These are phyloP conservation scores for Pollenia angustigena DNA, from an alignment of 2,888 invertebrate genomes.

Conservation along the genomic window DNA sequence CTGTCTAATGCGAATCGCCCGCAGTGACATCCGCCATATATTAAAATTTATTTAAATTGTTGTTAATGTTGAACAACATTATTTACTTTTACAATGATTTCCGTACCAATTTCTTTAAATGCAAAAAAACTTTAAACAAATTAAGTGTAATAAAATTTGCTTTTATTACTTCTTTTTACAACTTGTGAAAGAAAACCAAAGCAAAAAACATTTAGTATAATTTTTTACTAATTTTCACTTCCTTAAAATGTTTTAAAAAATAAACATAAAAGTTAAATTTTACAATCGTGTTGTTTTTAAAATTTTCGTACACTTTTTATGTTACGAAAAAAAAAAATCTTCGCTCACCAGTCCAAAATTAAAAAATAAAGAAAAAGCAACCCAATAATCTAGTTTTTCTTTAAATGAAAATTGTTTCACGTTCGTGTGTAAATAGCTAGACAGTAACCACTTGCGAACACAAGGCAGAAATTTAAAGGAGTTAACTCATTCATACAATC, in stretches of 20 bases:
- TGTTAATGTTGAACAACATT: no score
- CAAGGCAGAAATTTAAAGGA: background rate
- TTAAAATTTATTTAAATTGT: no score
- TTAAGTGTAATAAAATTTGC: no score
- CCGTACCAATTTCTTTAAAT: no score
- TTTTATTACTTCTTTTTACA: no score
- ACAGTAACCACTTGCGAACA: background rate
- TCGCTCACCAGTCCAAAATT: background rate
- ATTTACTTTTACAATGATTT: no score
- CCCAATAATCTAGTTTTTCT: conserved; percentile 34
- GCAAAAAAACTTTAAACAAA: no score
- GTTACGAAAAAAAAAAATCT: background rate
- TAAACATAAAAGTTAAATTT: conserved; percentile 26
- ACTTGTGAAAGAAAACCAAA: background rate
- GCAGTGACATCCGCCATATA: no score
- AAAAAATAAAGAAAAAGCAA: conserved; percentile 6
- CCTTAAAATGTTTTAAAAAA: conserved; percentile 20
- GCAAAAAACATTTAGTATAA: background rate
- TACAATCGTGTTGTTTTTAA: background rate
- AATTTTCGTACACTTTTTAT: conserved; percentile 21
- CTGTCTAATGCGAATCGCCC: no score
- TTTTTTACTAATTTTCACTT: conserved; percentile 33
- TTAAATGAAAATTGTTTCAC: conserved; percentile 11
- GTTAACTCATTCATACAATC: background rate
- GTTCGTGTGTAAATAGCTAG: background rate